These are phyloP conservation scores for Cremastinae sp. DNA, from an alignment of 2,888 invertebrate genomes.

Conservation along the genomic window DNA sequence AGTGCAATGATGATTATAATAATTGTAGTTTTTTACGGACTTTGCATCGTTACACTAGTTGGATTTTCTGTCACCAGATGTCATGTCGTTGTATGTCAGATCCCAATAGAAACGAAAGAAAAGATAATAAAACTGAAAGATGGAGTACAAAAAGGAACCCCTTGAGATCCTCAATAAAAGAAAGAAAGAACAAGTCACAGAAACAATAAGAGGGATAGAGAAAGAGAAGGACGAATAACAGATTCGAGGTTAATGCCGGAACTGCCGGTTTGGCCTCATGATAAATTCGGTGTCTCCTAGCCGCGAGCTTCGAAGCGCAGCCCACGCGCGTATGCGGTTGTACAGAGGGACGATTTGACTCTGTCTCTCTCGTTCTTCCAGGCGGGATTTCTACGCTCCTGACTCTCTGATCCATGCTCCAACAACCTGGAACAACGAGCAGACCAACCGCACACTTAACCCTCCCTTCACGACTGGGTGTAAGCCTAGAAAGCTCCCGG, in stretches of 20 bases:
- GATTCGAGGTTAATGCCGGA: slow-evolving; percentile 20
- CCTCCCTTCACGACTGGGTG: slow-evolving; percentile 22
- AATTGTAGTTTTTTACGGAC: too few species aligned
- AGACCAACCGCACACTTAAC: slow-evolving; percentile 50
- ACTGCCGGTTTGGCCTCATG: slow-evolving; percentile 37
- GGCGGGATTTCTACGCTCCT: slow-evolving; percentile 7
- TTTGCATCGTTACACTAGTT: too few species aligned
- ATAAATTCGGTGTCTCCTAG: slow-evolving; percentile 49
- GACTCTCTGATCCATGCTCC: slow-evolving; percentile 50
- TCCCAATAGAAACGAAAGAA: too few species aligned
- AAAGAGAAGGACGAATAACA: slow-evolving; percentile 13
- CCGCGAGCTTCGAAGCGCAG: background rate
- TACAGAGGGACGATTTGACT: slow-evolving; percentile 9
- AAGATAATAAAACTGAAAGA: too few species aligned
- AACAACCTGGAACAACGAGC: slow-evolving; percentile 49
- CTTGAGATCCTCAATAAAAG: background rate
- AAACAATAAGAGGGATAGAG: background rate
- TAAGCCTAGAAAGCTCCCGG: background rate
- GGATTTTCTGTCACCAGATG: too few species aligned
- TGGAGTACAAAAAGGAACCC: too few species aligned
- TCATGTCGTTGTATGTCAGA: too few species aligned
- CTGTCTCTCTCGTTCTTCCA: background rate
- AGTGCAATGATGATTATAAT: too few species aligned
- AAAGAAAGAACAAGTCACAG: background rate
- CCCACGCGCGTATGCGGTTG: slow-evolving; percentile 8